phyloP scores from a whole-genome alignment of 2,113 vertebrate genomes.

The Larimichthys crocea region DNA sequence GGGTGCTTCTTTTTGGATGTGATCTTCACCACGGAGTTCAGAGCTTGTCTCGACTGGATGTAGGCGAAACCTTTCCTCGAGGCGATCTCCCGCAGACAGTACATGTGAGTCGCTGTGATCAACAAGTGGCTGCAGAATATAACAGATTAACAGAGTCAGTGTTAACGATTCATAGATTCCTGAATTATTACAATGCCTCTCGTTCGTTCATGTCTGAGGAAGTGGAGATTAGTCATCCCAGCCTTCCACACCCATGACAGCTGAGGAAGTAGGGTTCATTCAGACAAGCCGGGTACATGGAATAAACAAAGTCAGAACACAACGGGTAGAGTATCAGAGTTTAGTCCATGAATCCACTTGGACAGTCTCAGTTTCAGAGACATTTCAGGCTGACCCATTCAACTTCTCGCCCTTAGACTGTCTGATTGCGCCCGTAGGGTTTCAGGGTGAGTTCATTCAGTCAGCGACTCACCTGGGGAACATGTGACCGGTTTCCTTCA shows the following conservation, averaged over 20 bases:
- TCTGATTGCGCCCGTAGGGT: too few species aligned
- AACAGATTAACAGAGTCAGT: background rate
- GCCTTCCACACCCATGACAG: background rate
- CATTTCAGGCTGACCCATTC: too few species aligned
- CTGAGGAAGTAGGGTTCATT: too few species aligned
- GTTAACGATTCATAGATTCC: background rate
- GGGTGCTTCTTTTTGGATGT: conserved; percentile 99
- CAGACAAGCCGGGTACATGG: too few species aligned
- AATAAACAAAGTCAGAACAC: too few species aligned
- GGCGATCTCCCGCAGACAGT: conserved; percentile 96
- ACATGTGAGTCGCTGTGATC: conserved; percentile 98
- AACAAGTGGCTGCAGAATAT: conserved; percentile 88
- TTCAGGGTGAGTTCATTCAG: background rate
- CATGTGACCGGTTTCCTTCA: conserved; percentile 98
- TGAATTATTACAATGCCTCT: background rate
- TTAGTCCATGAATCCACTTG: too few species aligned
- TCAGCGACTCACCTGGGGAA: conserved; percentile 90
- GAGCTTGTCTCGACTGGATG: conserved; percentile 96
- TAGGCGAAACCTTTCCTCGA: conserved; percentile 95
- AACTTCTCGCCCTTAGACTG: too few species aligned
- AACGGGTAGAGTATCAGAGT: too few species aligned
- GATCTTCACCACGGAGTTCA: conserved; percentile 98
- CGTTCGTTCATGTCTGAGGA: background rate
- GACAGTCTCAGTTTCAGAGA: too few species aligned
- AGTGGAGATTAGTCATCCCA: conserved; percentile 2